These are phyloP conservation scores for Hirudo medicinalis DNA, from an alignment of 1,140 invertebrate genomes.

Conservation along the genomic window DNA sequence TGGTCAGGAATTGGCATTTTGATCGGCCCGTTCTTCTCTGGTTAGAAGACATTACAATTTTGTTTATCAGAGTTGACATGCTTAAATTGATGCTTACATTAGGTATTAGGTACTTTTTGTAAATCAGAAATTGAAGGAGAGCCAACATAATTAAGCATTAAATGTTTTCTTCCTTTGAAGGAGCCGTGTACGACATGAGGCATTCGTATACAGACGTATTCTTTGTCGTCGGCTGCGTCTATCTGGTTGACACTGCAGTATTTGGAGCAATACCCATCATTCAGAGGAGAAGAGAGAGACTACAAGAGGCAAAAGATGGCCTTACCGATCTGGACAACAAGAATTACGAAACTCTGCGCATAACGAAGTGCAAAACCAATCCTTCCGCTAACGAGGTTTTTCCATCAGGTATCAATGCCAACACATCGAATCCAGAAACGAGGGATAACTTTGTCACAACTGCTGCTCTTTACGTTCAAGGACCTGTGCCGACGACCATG, in stretches of 20 bases:
- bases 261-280: constrained; percentile 23
- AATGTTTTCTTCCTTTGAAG: neutral
- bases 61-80: too few relatives aligned
- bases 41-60: constrained; percentile 10
- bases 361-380: neutral
- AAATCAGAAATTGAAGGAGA: neutral
- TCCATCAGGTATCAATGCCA: neutral
- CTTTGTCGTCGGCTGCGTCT: constrained; percentile 24
- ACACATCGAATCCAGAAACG: neutral
- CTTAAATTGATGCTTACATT: neutral
- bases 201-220: constrained; percentile 26
- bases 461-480: neutral
- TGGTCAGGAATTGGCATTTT: constrained; percentile 27
- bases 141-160: too few relatives aligned
- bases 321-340: constrained; percentile 3
- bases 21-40: constrained; percentile 24
- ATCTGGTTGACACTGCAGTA: constrained; percentile 22
- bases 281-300: constrained; percentile 11
- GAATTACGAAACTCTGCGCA: constrained; percentile 1
- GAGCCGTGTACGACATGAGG: constrained; percentile 24
- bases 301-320: neutral
- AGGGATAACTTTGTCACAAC: neutral
- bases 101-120: neutral
- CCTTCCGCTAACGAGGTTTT: neutral
- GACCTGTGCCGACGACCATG: constrained; percentile 4